A percentile compares a stretch with the other conserved stretches of the same genome.
Conservation (phyloP, 2,888 invertebrate species). For the Chelonus formosanus region DNA sequence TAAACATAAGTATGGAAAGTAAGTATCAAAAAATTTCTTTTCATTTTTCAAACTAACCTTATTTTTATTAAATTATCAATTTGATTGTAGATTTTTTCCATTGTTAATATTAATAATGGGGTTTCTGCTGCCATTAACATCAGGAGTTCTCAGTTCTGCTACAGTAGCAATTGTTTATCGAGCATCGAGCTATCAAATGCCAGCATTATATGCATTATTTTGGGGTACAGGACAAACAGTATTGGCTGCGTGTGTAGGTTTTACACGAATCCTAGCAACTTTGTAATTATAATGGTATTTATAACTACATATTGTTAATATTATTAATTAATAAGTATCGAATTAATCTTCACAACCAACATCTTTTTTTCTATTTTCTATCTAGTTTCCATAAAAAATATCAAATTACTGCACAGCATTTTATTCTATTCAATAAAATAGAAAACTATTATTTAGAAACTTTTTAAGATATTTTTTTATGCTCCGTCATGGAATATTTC, state of each 20-base stretch:
- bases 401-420: too few species aligned
- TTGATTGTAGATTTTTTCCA: slow-evolving; percentile 81
- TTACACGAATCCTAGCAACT: slow-evolving; percentile 91
- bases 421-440: too few species aligned
- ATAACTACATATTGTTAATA: slow-evolving; percentile 1
- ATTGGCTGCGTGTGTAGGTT: slow-evolving; percentile 88
- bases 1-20: slow-evolving; percentile 90
- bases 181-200: slow-evolving; percentile 88
- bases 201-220: slow-evolving; percentile 88
- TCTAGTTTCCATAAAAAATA: too few species aligned
- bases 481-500: neutral
- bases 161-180: slow-evolving; percentile 93
- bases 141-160: slow-evolving; percentile 89
- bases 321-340: neutral
- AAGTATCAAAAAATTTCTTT: slow-evolving; percentile 44
- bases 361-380: too few species aligned
- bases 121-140: slow-evolving; percentile 85
- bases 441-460: too few species aligned
- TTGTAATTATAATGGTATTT: slow-evolving; percentile 69
- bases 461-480: too few species aligned
- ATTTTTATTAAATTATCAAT: neutral
- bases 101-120: slow-evolving; percentile 89
- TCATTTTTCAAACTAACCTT: neutral
- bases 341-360: too few species aligned
- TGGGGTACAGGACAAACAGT: slow-evolving; percentile 96